phyloP scores from a whole-genome alignment of 2,113 vertebrate genomes.

The Uria lomvia region DNA sequence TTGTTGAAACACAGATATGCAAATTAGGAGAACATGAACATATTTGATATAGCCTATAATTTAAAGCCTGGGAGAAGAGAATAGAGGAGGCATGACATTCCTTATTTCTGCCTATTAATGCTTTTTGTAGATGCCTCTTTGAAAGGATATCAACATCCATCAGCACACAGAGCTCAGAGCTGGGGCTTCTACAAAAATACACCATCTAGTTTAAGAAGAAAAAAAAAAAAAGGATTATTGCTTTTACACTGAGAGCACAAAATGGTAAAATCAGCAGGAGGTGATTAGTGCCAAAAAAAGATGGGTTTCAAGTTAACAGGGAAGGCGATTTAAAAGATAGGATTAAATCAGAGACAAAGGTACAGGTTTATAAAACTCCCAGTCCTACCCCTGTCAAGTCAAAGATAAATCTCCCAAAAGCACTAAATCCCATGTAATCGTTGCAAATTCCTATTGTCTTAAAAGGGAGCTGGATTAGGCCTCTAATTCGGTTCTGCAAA shows the following conservation, averaged over 20 bases:
- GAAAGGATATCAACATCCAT: slow-evolving; percentile 20
- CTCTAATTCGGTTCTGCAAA: slow-evolving; percentile 26
- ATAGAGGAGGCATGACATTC: not conserved
- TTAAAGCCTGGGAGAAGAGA: slow-evolving; percentile 7
- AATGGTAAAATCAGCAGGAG: not conserved
- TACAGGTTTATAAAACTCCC: not conserved
- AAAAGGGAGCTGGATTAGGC: slow-evolving; percentile 59
- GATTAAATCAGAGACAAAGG: slow-evolving; percentile 34
- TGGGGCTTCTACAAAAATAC: not conserved
- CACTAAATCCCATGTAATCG: slow-evolving; percentile 17
- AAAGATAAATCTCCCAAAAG: slow-evolving; percentile 30
- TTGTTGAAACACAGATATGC: not conserved
- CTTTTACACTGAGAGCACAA: slow-evolving; percentile 29
- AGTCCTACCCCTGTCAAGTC: not conserved
- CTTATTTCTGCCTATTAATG: not conserved
- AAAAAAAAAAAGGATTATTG: slow-evolving; percentile 22
- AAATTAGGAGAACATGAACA: not conserved
- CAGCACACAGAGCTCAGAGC: slow-evolving; percentile 25
- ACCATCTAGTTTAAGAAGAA: not conserved
- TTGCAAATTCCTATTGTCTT: slow-evolving; percentile 1
- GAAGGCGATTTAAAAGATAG: not conserved
- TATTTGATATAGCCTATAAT: not conserved
- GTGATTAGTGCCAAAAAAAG: not conserved
- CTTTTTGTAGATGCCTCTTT: not conserved
- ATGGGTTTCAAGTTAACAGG: not conserved